A percentile compares a stretch with the other conserved stretches of the same genome.
phyloP scores from a whole-genome alignment of 2,888 invertebrate genomes.

The Acleris literana region DNA sequence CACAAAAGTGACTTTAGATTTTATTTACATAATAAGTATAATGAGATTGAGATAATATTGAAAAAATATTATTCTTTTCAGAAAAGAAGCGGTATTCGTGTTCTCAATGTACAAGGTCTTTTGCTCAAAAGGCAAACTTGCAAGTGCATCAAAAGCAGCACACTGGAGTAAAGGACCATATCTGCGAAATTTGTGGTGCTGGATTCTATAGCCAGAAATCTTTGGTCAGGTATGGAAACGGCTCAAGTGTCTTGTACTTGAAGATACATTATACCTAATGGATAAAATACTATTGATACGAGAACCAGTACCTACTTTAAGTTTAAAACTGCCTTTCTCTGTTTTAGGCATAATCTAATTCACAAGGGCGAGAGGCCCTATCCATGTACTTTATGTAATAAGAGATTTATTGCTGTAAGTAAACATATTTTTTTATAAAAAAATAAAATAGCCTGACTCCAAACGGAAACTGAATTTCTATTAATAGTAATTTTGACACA shows the following conservation, averaged over 20 bases:
- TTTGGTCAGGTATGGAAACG: constrained; percentile 64
- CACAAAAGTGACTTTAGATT: too few relatives aligned
- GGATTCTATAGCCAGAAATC: constrained; percentile 79
- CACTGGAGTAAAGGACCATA: constrained; percentile 76
- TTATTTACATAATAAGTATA: too few relatives aligned
- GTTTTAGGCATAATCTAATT: constrained; percentile 77
- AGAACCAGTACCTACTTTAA: too few relatives aligned
- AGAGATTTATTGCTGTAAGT: constrained; percentile 80
- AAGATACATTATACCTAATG: not conserved
- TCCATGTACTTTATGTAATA: constrained; percentile 72
- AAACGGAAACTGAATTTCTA: too few relatives aligned
- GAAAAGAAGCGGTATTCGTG: constrained; percentile 79
- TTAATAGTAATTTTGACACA: too few relatives aligned
- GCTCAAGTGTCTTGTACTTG: not conserved
- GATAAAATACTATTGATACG: too few relatives aligned
- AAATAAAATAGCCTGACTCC: too few relatives aligned
- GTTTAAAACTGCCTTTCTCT: not conserved
- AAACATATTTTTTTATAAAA: constrained; percentile 23
- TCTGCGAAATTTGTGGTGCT: constrained; percentile 79
- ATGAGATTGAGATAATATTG: not conserved
- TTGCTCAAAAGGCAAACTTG: constrained; percentile 74
- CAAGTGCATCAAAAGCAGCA: constrained; percentile 73
- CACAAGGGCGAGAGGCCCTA: constrained; percentile 79
- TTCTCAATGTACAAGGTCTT: constrained; percentile 71
- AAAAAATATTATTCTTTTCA: constrained; percentile 46